A percentile compares a stretch with the other conserved stretches of the same genome.
Evolutionary conservation across 2,113 vertebrate genomes (phyloP).

Genomic region (Ameiurus melas): DNA sequence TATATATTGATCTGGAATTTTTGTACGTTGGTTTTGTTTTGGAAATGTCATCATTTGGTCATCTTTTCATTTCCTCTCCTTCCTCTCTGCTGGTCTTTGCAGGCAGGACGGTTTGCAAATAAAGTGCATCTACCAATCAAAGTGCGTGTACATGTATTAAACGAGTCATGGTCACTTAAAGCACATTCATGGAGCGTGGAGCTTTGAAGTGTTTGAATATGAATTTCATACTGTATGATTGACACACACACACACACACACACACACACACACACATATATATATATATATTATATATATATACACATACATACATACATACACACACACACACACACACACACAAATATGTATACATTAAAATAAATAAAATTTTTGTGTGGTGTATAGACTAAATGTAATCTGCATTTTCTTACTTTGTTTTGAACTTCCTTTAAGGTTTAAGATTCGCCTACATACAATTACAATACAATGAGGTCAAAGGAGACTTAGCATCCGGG

Average conservation of each 20-base stretch:
- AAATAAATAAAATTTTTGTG: neutral
- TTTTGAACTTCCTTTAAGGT: neutral
- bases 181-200: neutral
- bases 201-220: neutral
- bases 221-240: neutral
- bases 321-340: too few species aligned
- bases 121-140: slow-evolving; percentile 71
- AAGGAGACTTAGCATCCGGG: neutral
- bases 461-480: neutral
- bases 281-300: too few species aligned
- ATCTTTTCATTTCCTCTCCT: slow-evolving; percentile 58
- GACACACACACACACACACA: neutral
- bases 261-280: neutral
- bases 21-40: slow-evolving; percentile 70
- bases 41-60: slow-evolving; percentile 62
- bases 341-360: too few species aligned
- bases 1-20: slow-evolving; percentile 71
- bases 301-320: too few species aligned
- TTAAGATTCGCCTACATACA: neutral
- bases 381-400: neutral
- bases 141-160: slow-evolving; percentile 11
- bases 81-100: slow-evolving; percentile 57
- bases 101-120: slow-evolving; percentile 72
- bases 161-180: neutral
- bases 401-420: neutral